Evolutionary conservation across 2,113 vertebrate genomes (phyloP), one percentile per base, ranked within the genome.

Genomic region (Limanda limanda): DNA sequence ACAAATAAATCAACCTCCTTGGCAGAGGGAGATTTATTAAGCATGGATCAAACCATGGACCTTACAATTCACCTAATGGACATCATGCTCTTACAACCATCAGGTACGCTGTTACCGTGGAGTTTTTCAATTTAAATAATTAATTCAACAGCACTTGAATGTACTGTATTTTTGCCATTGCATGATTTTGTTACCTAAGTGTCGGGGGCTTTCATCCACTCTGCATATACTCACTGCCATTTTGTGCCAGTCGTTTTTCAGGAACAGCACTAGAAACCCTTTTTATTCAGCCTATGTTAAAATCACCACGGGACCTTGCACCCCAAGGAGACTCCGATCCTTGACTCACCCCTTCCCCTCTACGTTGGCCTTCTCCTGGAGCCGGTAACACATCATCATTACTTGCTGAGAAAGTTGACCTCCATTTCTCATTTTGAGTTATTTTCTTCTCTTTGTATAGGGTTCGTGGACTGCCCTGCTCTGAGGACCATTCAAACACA

Each of bases 311-410:
- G n/a, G n/a, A n/a, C n/a, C n/a, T n/a, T n/a, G n/a, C n/a, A n/a
- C n/a, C n/a, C n/a, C n/a, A n/a, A n/a, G n/a, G n/a, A n/a, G n/a
- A 54, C 48, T 78, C 45, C 71, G 45, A 54, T 48, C 54, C 79
- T 67, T 0, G 51, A 76, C 59, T 67, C 25, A 68, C 68, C 73
- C 58, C 47, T 9, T 71, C n/a, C 61, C 56, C 57, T 78, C 57
- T 71, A 23, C 67, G 57, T 57, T 58, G 57, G 64, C 48, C 71
- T 66, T 56, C 37, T 71, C 12, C 42, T 60, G 13, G 25, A 66
- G 47, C 63, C 10, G 14, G 60, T 48, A 67, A 86, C 87, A 71
- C 15, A 71, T 83, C 82, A 83, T 88, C 63, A 85, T 88, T 84
- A 88, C 58, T 61, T 70, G 42, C 42, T 17, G 18, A 68, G 70